Conservation (phyloP, 2,797 vertebrate species). For the Trachops cirrhosus region DNA sequence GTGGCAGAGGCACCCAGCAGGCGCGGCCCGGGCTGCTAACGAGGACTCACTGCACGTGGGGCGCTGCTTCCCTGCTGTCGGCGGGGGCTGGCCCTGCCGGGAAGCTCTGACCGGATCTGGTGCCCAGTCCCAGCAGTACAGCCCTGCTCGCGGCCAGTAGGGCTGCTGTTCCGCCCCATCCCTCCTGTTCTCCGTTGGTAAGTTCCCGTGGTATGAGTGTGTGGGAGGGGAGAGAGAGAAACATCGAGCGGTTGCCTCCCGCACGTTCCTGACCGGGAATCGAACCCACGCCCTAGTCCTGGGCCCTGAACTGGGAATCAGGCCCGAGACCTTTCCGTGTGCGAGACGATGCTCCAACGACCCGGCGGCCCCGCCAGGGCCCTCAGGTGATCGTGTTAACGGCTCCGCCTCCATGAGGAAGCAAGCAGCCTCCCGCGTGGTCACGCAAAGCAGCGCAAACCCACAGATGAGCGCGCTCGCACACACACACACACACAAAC, state of each 20-base stretch:
- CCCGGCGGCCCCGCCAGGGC: too few species aligned
- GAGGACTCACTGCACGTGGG: too few species aligned
- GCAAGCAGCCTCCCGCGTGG: background rate
- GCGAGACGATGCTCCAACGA: too few species aligned
- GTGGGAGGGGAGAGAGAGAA: too few species aligned
- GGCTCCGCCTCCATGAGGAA: background rate
- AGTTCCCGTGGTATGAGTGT: background rate
- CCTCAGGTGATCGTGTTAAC: background rate
- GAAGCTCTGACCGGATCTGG: background rate
- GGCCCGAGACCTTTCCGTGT: too few species aligned
- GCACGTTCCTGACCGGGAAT: too few species aligned
- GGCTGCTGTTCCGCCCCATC: background rate
- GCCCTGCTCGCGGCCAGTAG: fast-evolving
- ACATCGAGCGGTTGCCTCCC: too few species aligned
- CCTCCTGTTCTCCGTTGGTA: background rate
- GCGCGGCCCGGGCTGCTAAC: background rate
- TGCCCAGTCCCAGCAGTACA: background rate
- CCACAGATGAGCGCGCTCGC: too few species aligned
- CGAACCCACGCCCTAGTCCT: too few species aligned
- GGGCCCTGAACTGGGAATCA: too few species aligned
- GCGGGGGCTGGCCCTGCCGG: background rate
- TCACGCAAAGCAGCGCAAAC: background rate
- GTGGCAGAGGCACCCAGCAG: background rate
- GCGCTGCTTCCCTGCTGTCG: background rate
- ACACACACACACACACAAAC: too few species aligned